Evolutionary conservation across 2,113 vertebrate genomes (phyloP).

Genomic region (Hippocampus mohnikei): DNA sequence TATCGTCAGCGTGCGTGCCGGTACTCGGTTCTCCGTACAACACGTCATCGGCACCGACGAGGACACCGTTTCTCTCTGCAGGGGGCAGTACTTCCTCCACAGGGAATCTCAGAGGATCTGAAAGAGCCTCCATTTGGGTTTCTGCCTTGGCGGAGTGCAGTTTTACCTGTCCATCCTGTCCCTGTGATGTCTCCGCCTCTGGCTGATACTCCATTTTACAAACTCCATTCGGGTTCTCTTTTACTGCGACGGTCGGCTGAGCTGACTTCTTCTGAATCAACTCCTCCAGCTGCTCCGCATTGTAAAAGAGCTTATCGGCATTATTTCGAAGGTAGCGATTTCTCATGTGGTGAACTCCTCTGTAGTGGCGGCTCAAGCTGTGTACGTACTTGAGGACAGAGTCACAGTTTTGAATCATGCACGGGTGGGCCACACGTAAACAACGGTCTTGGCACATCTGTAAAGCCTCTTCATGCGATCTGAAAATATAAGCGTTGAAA

Average conservation of each 20-base stretch:
- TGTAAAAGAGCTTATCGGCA: constrained; percentile 75
- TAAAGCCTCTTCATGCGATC: constrained; percentile 84
- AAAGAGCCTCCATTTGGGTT: constrained; percentile 17
- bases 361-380: constrained; percentile 88
- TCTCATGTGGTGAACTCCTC: constrained; percentile 78
- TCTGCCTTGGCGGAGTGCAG: constrained; percentile 57
- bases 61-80: constrained; percentile 55
- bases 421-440: constrained; percentile 82
- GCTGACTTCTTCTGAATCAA: constrained; percentile 74
- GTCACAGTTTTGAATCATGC: constrained; percentile 89
- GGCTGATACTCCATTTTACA: constrained; percentile 67
- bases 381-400: constrained; percentile 84
- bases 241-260: constrained; percentile 37
- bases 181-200: constrained; percentile 52
- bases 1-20: constrained; percentile 47
- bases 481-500: constrained; percentile 32
- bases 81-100: constrained; percentile 43
- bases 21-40: constrained; percentile 65
- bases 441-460: constrained; percentile 90
- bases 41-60: constrained; percentile 64
- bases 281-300: constrained; percentile 71
- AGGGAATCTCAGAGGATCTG: constrained; percentile 42
- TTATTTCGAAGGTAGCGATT: constrained; percentile 63
- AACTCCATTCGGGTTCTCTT: constrained; percentile 52
- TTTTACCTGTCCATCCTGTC: constrained; percentile 47